A percentile compares a stretch with the other conserved stretches of the same genome.
Conservation (phyloP, 2,113 vertebrate species). For the Lathamus discolor region DNA sequence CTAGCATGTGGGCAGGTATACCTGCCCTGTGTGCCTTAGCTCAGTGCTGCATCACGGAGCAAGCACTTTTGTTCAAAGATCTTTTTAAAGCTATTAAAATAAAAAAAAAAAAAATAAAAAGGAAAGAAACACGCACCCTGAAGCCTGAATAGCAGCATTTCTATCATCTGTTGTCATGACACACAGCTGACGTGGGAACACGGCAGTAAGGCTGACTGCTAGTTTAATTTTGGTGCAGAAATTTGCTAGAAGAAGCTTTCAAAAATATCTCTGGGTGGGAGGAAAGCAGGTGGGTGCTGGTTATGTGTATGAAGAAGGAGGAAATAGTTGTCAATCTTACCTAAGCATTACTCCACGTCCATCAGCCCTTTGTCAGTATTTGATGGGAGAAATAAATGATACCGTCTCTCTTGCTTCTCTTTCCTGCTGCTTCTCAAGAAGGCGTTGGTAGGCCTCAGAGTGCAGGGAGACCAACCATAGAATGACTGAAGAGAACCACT, state of each 20-base stretch:
- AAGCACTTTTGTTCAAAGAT: slow-evolving; percentile 62
- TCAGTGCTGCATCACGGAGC: slow-evolving; percentile 20
- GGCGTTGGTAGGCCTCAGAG: neutral
- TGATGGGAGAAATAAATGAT: neutral
- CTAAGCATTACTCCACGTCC: slow-evolving; percentile 47
- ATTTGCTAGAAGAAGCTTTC: slow-evolving; percentile 73
- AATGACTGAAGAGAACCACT: neutral
- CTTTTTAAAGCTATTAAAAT: slow-evolving; percentile 71
- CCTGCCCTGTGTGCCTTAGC: slow-evolving; percentile 6
- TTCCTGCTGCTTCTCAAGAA: neutral
- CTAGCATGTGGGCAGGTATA: slow-evolving; percentile 56
- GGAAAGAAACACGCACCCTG: slow-evolving; percentile 30
- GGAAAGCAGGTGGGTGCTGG: slow-evolving; percentile 48
- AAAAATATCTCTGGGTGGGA: slow-evolving; percentile 58
- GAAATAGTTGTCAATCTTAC: slow-evolving; percentile 68
- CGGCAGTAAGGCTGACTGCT: slow-evolving; percentile 70
- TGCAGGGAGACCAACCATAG: neutral
- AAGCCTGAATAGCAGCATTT: slow-evolving; percentile 74
- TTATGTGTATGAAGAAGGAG: slow-evolving; percentile 55
- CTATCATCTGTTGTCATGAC: slow-evolving; percentile 80
- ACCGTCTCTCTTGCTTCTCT: neutral
- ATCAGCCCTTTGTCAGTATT: slow-evolving; percentile 29
- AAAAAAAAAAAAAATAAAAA: neutral
- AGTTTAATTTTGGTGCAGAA: slow-evolving; percentile 77
- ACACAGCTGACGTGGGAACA: slow-evolving; percentile 76